phyloP scores from a whole-genome alignment of 1,140 invertebrate species.

The Dryas iulia region DNA sequence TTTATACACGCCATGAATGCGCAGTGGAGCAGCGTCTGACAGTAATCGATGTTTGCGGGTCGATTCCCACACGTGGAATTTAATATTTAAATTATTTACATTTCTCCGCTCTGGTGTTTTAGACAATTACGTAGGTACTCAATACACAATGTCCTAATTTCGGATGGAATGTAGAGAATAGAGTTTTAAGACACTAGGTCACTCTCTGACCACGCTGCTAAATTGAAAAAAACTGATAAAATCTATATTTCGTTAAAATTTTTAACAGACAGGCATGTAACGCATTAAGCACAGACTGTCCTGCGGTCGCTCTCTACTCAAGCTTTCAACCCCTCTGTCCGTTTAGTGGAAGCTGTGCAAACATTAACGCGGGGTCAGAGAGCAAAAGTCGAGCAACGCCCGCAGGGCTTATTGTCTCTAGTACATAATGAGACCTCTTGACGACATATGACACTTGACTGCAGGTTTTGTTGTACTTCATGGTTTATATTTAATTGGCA shows the following conservation, averaged over 20 bases:
- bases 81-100: no score
- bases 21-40: no score
- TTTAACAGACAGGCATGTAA: neutral
- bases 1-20: no score
- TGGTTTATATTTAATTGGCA: neutral
- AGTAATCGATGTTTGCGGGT: no score
- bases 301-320: neutral
- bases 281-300: neutral
- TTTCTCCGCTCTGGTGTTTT: no score
- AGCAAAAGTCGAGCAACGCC: constrained; percentile 39
- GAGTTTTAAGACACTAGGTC: no score
- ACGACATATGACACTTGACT: constrained; percentile 39
- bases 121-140: no score
- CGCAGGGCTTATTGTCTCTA: constrained; percentile 52
- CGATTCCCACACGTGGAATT: no score
- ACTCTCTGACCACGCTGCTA: no score
- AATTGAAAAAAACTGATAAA: no score
- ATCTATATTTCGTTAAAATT: neutral
- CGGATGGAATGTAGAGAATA: no score
- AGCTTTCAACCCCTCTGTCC: neutral
- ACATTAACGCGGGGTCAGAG: constrained; percentile 33
- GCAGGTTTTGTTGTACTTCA: neutral
- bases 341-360: constrained; percentile 16
- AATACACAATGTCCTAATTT: no score
- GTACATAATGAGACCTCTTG: constrained; percentile 52